Evolutionary conservation across 2,888 invertebrate species (phyloP), one percentile per base, ranked within the genome.

Genomic region (Spodoptera picta): DNA sequence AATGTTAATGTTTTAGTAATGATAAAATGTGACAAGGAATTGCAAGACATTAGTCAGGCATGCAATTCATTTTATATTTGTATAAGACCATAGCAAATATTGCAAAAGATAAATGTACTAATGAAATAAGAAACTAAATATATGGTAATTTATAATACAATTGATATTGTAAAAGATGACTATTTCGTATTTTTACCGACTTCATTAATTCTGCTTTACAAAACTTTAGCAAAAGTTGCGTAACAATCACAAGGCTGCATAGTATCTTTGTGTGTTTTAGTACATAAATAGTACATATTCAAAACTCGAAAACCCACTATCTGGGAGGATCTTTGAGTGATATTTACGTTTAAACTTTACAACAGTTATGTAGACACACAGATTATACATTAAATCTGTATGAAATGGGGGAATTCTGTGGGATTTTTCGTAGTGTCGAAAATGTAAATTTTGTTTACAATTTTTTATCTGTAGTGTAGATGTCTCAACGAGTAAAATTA

Each of bases 401-500:
- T 77, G 74, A 75, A 79, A 82, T 69, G 77, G 75, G 81, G 81
- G 74, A 86, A 86, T 83, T 82, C 81, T 79, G 69, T 76, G 67
- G 75, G 79, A 77, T 80, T 82, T 83, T 84, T 84, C 65, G 74
- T 76, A 66, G 69, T 81, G 82, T 84, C 81, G 81, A 87, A 89
- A 86, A 82, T 73, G 80, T 82, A 77, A 83, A 88, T 86, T 85
- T 83, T 89, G 86, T 91, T 91, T 90, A 89, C 87, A 83, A 85
- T 84, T 89, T 36, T 88, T 91, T 93, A 93, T 93, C 92, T 90
- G 79, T 73, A 81, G 75, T 83, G 84, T 91, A 90, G 87, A 90
- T 92, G 89, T 92, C 89, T 88, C 90, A 90, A 91, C 92, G 87
- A 85, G 87, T 91, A 89, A 91, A 91, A 93, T 90, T 89, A 91